Percentiles rank a stretch among this genome's conserved stretches.
phyloP scores from a whole-genome alignment of 2,797 vertebrate species.

The Eupleurogrammus muticus region DNA sequence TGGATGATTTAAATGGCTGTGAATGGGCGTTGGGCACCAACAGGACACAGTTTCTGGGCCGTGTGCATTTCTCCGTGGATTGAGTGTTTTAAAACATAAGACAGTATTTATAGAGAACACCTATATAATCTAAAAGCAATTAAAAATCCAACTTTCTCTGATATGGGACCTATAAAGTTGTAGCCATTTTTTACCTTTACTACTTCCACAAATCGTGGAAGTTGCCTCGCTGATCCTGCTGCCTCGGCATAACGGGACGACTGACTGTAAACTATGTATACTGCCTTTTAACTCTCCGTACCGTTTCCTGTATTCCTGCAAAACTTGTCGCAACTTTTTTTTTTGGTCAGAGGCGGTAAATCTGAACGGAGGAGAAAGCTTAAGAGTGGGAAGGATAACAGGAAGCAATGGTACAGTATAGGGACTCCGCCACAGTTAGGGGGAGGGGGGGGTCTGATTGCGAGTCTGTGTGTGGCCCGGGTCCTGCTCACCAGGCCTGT shows the following conservation, averaged over 20 bases:
- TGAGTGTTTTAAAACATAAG: too few species aligned
- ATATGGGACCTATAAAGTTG: not conserved
- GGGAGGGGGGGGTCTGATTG: slow-evolving; percentile 30
- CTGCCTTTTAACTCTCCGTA: not conserved
- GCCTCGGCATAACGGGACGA: not conserved
- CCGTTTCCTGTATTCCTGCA: not conserved
- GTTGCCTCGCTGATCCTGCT: not conserved
- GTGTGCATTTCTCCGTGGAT: too few species aligned
- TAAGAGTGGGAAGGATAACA: not conserved
- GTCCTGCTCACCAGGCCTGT: slow-evolving; percentile 51
- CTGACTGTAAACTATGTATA: not conserved
- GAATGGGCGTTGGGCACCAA: not conserved
- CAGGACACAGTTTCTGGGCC: too few species aligned
- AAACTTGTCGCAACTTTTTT: not conserved
- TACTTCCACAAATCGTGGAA: not conserved
- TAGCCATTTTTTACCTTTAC: not conserved
- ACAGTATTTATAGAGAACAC: too few species aligned
- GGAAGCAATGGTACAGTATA: slow-evolving; percentile 19
- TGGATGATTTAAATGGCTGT: too few species aligned
- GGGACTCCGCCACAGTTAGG: slow-evolving; percentile 20
- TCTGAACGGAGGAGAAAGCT: not conserved
- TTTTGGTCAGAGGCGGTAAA: not conserved
- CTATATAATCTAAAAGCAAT: too few species aligned
- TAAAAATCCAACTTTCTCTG: too few species aligned
- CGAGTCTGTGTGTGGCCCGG: slow-evolving; percentile 64